Evolutionary conservation across 2,113 vertebrate species (phyloP), one percentile per base, ranked within the genome.

Genomic region (Miniopterus natalensis): DNA sequence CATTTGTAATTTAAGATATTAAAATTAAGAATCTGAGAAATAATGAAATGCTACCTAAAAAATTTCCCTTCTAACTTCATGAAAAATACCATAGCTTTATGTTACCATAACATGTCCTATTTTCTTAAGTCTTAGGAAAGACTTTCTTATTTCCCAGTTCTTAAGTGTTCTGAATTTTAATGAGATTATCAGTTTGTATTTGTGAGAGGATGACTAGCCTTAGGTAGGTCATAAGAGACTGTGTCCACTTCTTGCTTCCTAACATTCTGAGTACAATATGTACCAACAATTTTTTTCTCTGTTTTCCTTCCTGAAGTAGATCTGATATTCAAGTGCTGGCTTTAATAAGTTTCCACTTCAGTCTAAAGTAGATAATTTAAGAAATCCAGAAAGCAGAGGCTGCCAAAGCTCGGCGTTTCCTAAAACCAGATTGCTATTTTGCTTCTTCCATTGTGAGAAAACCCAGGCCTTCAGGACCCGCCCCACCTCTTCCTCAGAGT

Each of bases 281-380:
- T 97, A 95, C 96, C 71, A 84, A 93, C 47, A 63, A 40, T 83
- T 63, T 86, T 84, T 92, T 36, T 5, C 71, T 84, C 85, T 96
- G 94, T 92, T 95, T 95, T 93, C 92, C 61, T 95, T 97, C 94
- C 95, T 92, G 84, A 57, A 93, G 84, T 90, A 90, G 90, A 97
- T 95, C 84, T 93, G 95, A 97, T 95, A 92, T 49, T 95, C 78
- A 95, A 96, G 80, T 51, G 49, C 66, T 97, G 90, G 84, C 94
- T 93, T 90, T 94, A 59, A 92, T 77, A 96, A 90, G 92, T 93
- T 96, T 97, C 96, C 92, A 88, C 94, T 97, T 95, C 51, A 68
- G 92, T 87, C 81, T 95, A 79, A 94, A 96, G 96, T 71, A 96
- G 97, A 96, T 93, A 93, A 95, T 94, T 96, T 68, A 94, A 95